Evolutionary conservation across 2,797 vertebrate genomes (phyloP).

Genomic region (Muraenolepis orangiensis): DNA sequence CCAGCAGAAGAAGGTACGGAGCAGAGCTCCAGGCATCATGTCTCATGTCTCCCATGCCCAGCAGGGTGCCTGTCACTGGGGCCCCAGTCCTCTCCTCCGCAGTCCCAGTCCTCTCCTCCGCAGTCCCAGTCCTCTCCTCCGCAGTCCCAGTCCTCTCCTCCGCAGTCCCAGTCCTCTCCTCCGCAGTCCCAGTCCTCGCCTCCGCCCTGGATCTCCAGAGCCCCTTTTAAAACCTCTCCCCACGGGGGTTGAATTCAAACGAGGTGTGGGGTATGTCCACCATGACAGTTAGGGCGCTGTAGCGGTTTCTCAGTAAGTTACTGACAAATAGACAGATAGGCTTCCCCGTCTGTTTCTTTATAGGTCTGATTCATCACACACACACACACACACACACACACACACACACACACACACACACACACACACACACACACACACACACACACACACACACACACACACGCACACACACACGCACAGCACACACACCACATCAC

Average conservation of each 20-base stretch:
- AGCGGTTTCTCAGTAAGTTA: slow-evolving; percentile 56
- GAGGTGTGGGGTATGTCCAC: slow-evolving; percentile 44
- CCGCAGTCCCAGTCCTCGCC: too few species aligned
- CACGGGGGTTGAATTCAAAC: slow-evolving; percentile 44
- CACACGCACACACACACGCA: neutral
- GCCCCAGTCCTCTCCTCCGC: slow-evolving; percentile 48
- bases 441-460: neutral
- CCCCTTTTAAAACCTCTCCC: slow-evolving; percentile 36
- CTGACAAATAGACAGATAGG: slow-evolving; percentile 47
- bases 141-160: too few species aligned
- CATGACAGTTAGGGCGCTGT: slow-evolving; percentile 44
- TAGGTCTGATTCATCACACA: slow-evolving; percentile 54
- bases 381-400: neutral
- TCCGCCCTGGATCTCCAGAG: slow-evolving; percentile 44
- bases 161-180: slow-evolving; percentile 48
- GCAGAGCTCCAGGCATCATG: slow-evolving; percentile 11
- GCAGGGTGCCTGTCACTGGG: slow-evolving; percentile 61
- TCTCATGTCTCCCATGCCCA: slow-evolving; percentile 6
- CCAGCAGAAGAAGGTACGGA: neutral
- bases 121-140: slow-evolving; percentile 48
- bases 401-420: neutral
- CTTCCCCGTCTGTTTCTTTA: slow-evolving; percentile 26
- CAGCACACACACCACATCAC: too few species aligned
- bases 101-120: slow-evolving; percentile 41
- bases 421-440: neutral